Evolutionary conservation across 2,888 invertebrate species (phyloP), one percentile per base, ranked within the genome.

Genomic region (Latrodectus hesperus): DNA sequence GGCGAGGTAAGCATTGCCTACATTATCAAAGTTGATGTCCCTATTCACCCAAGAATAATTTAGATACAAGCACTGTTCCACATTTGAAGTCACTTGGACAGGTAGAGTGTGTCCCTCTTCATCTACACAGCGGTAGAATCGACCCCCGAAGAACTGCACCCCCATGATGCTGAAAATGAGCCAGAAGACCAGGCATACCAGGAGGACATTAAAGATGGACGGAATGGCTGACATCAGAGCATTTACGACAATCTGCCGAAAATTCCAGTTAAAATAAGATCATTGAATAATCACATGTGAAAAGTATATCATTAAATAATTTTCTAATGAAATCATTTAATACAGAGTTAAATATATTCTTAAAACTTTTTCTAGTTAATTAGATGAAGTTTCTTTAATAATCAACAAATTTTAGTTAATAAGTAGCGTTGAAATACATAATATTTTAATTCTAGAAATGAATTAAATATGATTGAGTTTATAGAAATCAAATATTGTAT

Each of bases 141-240:
- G 97, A 92, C 99, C 99, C 93, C 97, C 97, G 93, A 99, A 99
- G 91, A 99, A 95, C 93, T 99, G 98, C 89, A 99, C 99, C 91
- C 99, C 99, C 97, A 99, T 98, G 92, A 99, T 99, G 93, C 98
- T 97, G 93, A 99, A 99, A 93, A 99, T 99, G 91, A 99, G 95
- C 99, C 99, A 99, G 94, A 99, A 99, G 94, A 99, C 98, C 92
- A 99, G 95, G 94, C 99, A 99, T 93, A 99, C 99, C 93, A 99
- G 95, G 93, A 99, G 94, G 94, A 99, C 99, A 94, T 99, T 98
- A 95, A 98, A 98, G 95, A 99, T 99, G 94, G 98, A 97, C 93
- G 99, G 99, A 94, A 99, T 99, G 92, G 99, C 98, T 94, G 98
- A 98, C 92, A 99, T 97, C 93, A 99, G 94, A 91, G 99, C 99